Evolutionary conservation across 2,113 vertebrate species (phyloP), one percentile per base, ranked within the genome.

Genomic region (Pomatostomus ruficeps): DNA sequence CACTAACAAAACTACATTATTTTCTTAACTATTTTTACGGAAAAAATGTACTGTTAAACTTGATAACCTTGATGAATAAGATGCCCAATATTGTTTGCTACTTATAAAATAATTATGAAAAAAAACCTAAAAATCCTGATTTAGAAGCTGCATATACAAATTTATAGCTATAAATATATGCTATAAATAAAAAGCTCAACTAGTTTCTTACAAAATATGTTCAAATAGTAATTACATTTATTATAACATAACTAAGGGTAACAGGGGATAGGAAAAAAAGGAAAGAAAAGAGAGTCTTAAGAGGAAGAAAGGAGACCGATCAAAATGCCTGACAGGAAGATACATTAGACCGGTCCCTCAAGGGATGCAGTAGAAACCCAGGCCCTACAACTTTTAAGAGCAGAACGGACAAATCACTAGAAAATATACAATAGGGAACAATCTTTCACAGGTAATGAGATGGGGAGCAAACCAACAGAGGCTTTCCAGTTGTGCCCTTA

Each of bases 371-470:
- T 23, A 85, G 87, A 85, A 95, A 89, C 49, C 46, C 35, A 82
- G 74, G 63, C 58, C 87, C 78, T 85, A 91, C 46, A 95, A 95
- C 93, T 93, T 93, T 94, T 94, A 95, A 95, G 67, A 93, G 88
- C 22, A 86, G 77, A 88, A 94, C 1, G 11, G 89, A 93, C 67
- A 95, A 95, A 95, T 95, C 89, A 70, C 89, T 89, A 70, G 87
- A 83, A 97, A 97, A 96, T 65, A 89, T 3, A 89, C 96, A 94
- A 42, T 14, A 76, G 89, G 93, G 93, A 96, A 67, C 87, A 93
- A 93, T 96, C 82, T 24, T 96, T 97, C 95, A 97, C 55, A 91
- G 78, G 90, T 95, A 96, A 96, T 90, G 91, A 97, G 93, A 88
- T 65, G 67, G 55, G 51, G 70, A 93, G 40, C 46, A 93, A 93